Percentiles rank a stretch among this genome's conserved stretches.
Evolutionary conservation across 53 echinoderm and acorn worm genomes (phyloP).

Genomic region (Arbacia lixula): DNA sequence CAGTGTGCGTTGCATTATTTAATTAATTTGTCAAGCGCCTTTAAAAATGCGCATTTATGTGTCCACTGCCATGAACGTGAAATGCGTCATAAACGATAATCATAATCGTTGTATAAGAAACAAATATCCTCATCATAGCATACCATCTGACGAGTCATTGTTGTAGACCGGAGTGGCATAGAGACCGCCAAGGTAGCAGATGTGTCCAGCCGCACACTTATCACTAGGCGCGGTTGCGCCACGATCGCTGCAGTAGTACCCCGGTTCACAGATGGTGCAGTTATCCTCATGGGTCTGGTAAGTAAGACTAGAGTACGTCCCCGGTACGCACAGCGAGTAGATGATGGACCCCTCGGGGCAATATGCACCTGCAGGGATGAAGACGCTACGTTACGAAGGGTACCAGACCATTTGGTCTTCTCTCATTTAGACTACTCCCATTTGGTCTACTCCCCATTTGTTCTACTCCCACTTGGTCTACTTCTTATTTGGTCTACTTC

Average conservation of each 20-base stretch:
- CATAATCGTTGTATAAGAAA: too few relatives aligned
- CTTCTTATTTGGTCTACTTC: too few relatives aligned
- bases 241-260: slow-evolving; percentile 80
- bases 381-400: too few relatives aligned
- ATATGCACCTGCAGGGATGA: slow-evolving; percentile 76
- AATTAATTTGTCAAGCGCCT: too few relatives aligned
- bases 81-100: too few relatives aligned
- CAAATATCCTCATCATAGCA: neutral
- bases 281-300: slow-evolving; percentile 87
- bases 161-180: slow-evolving; percentile 95
- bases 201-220: slow-evolving; percentile 85
- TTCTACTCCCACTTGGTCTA: too few relatives aligned
- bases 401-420: too few relatives aligned
- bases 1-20: too few relatives aligned
- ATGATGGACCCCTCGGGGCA: slow-evolving; percentile 86
- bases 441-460: too few relatives aligned
- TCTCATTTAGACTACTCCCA: too few relatives aligned
- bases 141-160: slow-evolving; percentile 89
- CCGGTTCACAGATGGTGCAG: slow-evolving; percentile 90
- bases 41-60: too few relatives aligned
- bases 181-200: slow-evolving; percentile 77
- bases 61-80: too few relatives aligned
- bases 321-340: slow-evolving; percentile 83
- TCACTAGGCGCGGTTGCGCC: slow-evolving; percentile 69
- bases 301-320: slow-evolving; percentile 72